phyloP scores from a whole-genome alignment of 2,797 vertebrate genomes.

The Enteromius viviparus region DNA sequence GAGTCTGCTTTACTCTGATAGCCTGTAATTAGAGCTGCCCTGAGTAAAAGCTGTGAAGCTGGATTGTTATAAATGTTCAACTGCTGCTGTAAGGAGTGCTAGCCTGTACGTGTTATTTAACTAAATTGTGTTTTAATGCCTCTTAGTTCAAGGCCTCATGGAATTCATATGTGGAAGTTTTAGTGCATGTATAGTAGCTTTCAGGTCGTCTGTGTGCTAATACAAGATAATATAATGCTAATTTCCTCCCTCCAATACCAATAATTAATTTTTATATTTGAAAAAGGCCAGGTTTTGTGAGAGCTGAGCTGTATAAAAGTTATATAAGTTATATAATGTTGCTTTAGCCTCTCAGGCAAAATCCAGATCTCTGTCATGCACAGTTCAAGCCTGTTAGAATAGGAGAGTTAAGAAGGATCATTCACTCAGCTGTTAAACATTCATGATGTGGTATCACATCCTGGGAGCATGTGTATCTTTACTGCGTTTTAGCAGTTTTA shows the following conservation, averaged over 20 bases:
- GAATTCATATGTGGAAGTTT: not conserved
- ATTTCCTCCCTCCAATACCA: not conserved
- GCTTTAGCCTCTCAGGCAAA: not conserved
- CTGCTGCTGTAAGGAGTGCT: conserved; percentile 14
- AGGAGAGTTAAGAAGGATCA: not conserved
- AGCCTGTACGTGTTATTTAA: conserved; percentile 38
- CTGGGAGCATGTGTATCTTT: conserved; percentile 9
- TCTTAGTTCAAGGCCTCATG: conserved; percentile 5
- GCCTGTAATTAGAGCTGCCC: conserved; percentile 54
- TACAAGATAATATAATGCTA: too few relatives aligned
- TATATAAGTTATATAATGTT: not conserved
- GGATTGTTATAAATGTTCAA: conserved; percentile 28
- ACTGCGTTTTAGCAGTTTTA: conserved; percentile 16
- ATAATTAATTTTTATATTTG: not conserved
- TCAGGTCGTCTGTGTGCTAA: not conserved
- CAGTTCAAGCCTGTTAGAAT: not conserved
- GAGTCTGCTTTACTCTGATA: conserved; percentile 35
- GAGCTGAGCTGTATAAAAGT: not conserved
- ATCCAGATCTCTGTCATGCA: not conserved
- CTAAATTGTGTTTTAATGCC: conserved; percentile 19
- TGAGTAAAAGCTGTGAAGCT: conserved; percentile 2
- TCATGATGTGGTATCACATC: conserved; percentile 15
- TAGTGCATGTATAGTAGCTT: not conserved
- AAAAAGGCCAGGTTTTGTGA: not conserved
- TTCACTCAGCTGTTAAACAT: not conserved